Conservation (phyloP, 2,888 invertebrate species). For the Carterocephalus palaemon region DNA sequence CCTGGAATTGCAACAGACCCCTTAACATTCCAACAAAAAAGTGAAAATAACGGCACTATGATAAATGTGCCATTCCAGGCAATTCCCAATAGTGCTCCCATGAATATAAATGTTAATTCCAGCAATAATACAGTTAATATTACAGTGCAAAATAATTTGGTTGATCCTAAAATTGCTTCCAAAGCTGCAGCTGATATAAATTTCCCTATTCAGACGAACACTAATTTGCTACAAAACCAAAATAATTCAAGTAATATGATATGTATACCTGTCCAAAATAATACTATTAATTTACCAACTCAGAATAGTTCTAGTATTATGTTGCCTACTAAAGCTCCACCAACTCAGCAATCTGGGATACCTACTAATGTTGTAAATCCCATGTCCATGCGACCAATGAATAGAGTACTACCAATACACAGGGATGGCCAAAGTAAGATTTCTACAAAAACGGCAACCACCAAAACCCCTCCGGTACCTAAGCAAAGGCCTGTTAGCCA, state of each 20-base stretch:
- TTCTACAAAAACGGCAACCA: conserved; percentile 50
- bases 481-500: conserved; percentile 63
- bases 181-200: conserved; percentile 64
- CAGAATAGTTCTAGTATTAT: conserved; percentile 78
- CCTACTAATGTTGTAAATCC: conserved; percentile 87
- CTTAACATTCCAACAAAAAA: conserved; percentile 65
- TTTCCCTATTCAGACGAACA: conserved; percentile 63
- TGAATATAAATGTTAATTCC: conserved; percentile 75
- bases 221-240: conserved; percentile 59
- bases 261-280: conserved; percentile 68
- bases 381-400: conserved; percentile 84
- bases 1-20: conserved; percentile 56
- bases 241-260: conserved; percentile 61
- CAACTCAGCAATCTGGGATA: conserved; percentile 80
- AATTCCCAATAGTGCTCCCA: conserved; percentile 73
- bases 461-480: conserved; percentile 50
- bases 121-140: conserved; percentile 74
- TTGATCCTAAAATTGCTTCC: conserved; percentile 72
- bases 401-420: conserved; percentile 87
- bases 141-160: conserved; percentile 72
- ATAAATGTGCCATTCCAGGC: conserved; percentile 75
- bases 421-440: conserved; percentile 80
- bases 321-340: conserved; percentile 80
- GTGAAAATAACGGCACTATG: conserved; percentile 64
- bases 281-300: conserved; percentile 69